Conservation (phyloP, 2,888 invertebrate species). For the Thymelicus acteon region DNA sequence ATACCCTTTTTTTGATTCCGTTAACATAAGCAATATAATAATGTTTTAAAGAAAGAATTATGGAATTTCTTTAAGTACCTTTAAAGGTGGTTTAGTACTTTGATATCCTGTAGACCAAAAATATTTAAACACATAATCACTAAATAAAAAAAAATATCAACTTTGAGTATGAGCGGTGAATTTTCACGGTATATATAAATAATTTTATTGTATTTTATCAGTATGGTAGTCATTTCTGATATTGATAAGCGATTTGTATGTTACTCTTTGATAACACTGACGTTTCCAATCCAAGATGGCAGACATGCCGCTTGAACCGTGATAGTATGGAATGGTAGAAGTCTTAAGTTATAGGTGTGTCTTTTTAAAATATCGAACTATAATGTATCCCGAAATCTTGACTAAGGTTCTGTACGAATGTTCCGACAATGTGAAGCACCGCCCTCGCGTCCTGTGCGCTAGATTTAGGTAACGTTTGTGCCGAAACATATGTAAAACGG, state of each 20-base stretch:
- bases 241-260: conserved; percentile 12
- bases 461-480: conserved; percentile 86
- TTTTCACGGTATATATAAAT: no score
- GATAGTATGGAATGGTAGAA: conserved; percentile 88
- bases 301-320: conserved; percentile 88
- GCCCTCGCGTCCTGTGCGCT: conserved; percentile 80
- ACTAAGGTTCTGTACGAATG: conserved; percentile 82
- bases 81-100: no score
- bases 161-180: no score
- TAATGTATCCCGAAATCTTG: conserved; percentile 86
- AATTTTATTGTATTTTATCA: background rate
- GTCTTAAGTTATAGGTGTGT: conserved; percentile 91
- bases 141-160: no score
- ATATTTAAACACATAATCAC: no score
- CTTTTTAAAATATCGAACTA: conserved; percentile 85
- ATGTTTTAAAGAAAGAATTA: no score
- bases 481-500: conserved; percentile 83
- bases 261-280: conserved; percentile 80
- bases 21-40: no score
- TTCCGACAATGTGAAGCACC: conserved; percentile 82
- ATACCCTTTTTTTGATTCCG: no score
- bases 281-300: conserved; percentile 91
- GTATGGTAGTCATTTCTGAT: conserved; percentile 19
- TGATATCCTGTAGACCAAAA: no score
- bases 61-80: no score